phyloP scores from a whole-genome alignment of 2,888 invertebrate species.

The Nudaria mundana region DNA sequence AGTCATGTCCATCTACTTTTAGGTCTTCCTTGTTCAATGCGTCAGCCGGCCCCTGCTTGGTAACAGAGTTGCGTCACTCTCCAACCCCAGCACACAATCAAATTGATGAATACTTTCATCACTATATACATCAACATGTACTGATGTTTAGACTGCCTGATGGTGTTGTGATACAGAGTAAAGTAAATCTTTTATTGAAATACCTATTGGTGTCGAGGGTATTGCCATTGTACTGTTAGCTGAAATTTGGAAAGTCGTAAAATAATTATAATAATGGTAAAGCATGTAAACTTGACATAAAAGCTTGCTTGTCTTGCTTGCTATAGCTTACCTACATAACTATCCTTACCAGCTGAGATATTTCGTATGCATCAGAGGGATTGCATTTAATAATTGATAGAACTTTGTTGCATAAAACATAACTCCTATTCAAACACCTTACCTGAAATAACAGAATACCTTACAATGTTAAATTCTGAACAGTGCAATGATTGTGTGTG shows the following conservation, averaged over 20 bases:
- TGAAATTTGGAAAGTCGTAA: background rate
- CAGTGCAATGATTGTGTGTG: too few species aligned
- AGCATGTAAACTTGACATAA: too few species aligned
- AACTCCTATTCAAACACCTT: too few species aligned
- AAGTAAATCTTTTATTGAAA: slow-evolving; percentile 13
- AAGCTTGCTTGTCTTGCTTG: too few species aligned
- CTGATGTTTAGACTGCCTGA: slow-evolving; percentile 28
- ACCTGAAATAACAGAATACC: too few species aligned
- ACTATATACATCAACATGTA: slow-evolving; percentile 37
- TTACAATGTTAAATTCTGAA: too few species aligned
- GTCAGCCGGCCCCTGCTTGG: slow-evolving; percentile 52
- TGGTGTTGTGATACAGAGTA: slow-evolving; percentile 25
- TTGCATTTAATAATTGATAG: too few species aligned
- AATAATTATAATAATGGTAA: too few species aligned
- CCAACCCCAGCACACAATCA: slow-evolving; percentile 58
- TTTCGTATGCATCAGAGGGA: too few species aligned
- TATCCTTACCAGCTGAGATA: too few species aligned
- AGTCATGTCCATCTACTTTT: slow-evolving; percentile 12
- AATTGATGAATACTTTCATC: slow-evolving; percentile 71
- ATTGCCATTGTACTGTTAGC: background rate
- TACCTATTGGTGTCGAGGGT: background rate
- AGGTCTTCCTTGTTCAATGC: slow-evolving; percentile 26
- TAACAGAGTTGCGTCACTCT: slow-evolving; percentile 60
- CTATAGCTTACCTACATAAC: too few species aligned
- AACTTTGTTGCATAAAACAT: too few species aligned